Percentiles rank a stretch among this genome's conserved stretches.
These are phyloP conservation scores for Cotesia chilonis DNA, from an alignment of 1,140 invertebrate species.

Conservation along the genomic window DNA sequence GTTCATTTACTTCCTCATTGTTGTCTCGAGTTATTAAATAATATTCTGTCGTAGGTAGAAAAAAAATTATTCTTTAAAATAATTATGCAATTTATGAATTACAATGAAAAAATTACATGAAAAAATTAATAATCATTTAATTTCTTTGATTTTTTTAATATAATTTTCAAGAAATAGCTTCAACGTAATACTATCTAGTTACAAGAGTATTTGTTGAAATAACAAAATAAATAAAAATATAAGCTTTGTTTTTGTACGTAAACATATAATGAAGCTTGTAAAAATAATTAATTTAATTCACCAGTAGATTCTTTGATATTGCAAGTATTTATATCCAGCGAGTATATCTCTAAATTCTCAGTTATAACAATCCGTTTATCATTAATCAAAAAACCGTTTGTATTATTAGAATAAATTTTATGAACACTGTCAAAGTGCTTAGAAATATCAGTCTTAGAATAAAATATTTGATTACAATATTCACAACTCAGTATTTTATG, in stretches of 20 bases:
- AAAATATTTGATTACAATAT: constrained; percentile 41
- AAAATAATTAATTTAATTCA: constrained; percentile 1
- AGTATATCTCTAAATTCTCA: constrained; percentile 3
- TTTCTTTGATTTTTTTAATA: too few species aligned
- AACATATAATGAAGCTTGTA: neutral
- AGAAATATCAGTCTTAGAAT: constrained; percentile 40
- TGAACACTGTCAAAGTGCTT: constrained; percentile 37
- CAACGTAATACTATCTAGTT: too few species aligned
- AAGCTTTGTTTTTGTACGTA: neutral
- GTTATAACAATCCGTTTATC: neutral
- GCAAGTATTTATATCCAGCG: neutral
- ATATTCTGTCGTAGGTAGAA: too few species aligned
- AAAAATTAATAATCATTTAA: too few species aligned
- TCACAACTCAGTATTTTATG: constrained; percentile 41
- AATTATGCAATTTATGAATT: too few species aligned
- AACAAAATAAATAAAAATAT: neutral
- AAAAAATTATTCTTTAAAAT: too few species aligned
- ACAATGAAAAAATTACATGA: too few species aligned
- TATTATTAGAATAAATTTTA: neutral
- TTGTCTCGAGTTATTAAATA: too few species aligned
- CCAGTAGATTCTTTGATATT: neutral
- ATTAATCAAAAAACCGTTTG: neutral
- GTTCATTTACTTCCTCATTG: too few species aligned
- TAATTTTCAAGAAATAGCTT: too few species aligned
- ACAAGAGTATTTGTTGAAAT: neutral